Evolutionary conservation across 1,140 invertebrate genomes (phyloP).

Genomic region (Bombus cullumanus): DNA sequence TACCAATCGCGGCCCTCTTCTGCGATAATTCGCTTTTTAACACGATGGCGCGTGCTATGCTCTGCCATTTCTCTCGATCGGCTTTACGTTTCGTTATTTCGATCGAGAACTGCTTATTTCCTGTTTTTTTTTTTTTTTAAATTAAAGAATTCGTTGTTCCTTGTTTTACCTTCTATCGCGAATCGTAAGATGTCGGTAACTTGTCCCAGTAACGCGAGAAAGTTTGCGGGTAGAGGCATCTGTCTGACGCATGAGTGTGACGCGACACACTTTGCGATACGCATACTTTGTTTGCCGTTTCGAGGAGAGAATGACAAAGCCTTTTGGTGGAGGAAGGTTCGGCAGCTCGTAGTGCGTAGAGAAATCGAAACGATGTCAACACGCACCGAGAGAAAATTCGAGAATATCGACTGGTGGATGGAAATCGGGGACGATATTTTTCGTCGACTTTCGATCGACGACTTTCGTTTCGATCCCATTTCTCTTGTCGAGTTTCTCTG

Average conservation of each 20-base stretch:
- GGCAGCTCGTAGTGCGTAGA: neutral
- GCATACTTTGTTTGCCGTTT: neutral
- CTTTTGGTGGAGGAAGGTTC: neutral
- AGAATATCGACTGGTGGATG: constrained; percentile 29
- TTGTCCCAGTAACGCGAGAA: constrained; percentile 50
- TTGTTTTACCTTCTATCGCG: no score
- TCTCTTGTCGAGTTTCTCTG: constrained; percentile 66
- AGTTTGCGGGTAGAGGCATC: constrained; percentile 33
- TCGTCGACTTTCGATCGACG: constrained; percentile 60
- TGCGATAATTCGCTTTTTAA: neutral
- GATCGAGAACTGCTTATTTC: neutral
- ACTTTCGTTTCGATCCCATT: constrained; percentile 68
- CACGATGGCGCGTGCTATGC: neutral
- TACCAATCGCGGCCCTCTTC: neutral
- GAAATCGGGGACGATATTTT: constrained; percentile 53
- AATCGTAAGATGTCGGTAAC: neutral
- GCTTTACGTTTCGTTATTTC: neutral
- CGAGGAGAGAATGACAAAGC: neutral
- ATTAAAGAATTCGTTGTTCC: neutral
- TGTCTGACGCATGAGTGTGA: constrained; percentile 1
- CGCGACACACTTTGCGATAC: constrained; percentile 41
- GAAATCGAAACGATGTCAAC: constrained; percentile 22
- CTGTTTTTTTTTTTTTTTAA: neutral
- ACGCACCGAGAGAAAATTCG: neutral
- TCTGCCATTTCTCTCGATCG: neutral